These are phyloP conservation scores for Philereme vetulata DNA, from an alignment of 2,888 invertebrate species.

Conservation along the genomic window DNA sequence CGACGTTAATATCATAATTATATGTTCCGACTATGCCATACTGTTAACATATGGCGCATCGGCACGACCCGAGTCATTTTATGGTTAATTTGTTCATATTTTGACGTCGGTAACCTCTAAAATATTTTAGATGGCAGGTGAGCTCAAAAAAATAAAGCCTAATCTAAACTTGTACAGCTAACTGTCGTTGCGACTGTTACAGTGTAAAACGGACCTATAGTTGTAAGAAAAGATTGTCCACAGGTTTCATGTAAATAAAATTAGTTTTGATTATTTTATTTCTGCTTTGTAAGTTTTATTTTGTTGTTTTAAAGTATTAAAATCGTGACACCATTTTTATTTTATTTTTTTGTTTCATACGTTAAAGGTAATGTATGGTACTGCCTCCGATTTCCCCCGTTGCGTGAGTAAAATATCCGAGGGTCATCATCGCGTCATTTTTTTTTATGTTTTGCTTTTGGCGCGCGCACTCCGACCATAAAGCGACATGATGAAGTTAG, in stretches of 20 bases:
- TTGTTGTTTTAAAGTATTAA: conserved; percentile 61
- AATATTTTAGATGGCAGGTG: neutral
- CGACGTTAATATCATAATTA: too few species aligned
- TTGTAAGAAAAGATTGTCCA: conserved; percentile 21
- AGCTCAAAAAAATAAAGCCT: neutral
- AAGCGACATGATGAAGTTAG: too few species aligned
- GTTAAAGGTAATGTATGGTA: too few species aligned
- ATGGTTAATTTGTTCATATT: too few species aligned
- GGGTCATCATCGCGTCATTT: too few species aligned
- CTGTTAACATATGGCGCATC: too few species aligned
- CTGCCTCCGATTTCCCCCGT: too few species aligned
- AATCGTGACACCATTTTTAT: conserved; percentile 55
- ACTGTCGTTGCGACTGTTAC: neutral
- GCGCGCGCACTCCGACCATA: too few species aligned
- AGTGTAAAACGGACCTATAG: conserved; percentile 19
- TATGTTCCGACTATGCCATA: too few species aligned
- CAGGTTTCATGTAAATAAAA: conserved; percentile 58
- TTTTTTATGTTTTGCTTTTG: too few species aligned
- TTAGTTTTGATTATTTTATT: conserved; percentile 27
- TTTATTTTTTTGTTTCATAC: conserved; percentile 43
- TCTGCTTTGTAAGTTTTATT: conserved; percentile 51
- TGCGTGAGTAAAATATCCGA: too few species aligned
- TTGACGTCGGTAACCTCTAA: neutral
- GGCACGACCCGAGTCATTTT: too few species aligned
- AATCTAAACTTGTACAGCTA: neutral